Conservation (phyloP, 2,113 vertebrate genomes). For the Rhizomys pruinosus region DNA sequence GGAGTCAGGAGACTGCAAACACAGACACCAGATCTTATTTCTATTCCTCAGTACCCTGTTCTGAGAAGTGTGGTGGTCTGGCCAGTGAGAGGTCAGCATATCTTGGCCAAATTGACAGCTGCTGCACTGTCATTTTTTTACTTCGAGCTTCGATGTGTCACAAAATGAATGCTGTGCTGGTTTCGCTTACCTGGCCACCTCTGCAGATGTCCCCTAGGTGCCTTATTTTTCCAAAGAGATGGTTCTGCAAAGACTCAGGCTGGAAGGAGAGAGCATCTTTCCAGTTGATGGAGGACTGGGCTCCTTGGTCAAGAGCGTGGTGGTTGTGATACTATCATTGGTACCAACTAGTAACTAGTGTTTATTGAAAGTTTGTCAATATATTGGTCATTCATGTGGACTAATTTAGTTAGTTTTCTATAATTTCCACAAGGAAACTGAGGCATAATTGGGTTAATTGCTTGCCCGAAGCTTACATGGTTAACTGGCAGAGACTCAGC, state of each 20-base stretch:
- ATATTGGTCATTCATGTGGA: not conserved
- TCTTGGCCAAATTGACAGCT: not conserved
- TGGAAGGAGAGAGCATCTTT: not conserved
- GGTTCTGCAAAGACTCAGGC: not conserved
- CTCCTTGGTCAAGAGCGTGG: not conserved
- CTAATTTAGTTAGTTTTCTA: not conserved
- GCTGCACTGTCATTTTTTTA: not conserved
- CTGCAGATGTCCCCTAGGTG: no score
- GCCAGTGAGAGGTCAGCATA: not conserved
- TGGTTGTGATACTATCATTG: not conserved
- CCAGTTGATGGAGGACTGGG: not conserved
- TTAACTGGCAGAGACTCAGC: not conserved
- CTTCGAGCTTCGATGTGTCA: not conserved
- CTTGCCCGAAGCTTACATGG: not conserved
- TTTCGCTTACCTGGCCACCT: not conserved
- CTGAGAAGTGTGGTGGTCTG: fast-evolving
- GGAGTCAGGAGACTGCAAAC: not conserved
- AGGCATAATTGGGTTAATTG: not conserved
- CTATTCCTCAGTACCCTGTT: not conserved
- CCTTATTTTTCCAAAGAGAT: not conserved
- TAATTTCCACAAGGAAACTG: not conserved
- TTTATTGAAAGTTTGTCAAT: not conserved
- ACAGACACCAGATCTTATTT: not conserved
- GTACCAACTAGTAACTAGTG: fast-evolving
- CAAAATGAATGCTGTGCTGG: not conserved